Base-by-base conservation (phyloP, 2,113 vertebrate genomes). In the Cryptotis parvus region DNA sequence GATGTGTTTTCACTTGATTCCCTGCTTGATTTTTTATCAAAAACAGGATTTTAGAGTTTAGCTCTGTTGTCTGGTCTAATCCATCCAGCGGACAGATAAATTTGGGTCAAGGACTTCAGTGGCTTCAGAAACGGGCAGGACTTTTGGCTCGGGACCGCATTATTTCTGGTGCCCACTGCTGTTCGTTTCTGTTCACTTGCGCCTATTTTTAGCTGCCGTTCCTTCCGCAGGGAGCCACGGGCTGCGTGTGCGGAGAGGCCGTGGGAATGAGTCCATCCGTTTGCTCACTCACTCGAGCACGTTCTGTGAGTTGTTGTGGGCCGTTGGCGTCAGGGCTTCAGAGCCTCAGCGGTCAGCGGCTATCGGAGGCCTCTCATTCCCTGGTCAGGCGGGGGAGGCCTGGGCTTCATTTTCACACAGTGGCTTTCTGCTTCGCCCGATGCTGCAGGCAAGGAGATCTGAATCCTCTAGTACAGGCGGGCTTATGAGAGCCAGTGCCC, bases 401-500 rank as follows among this genome's bases (percentile, higher is more conserved):
- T 94, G 70, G 93, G 69, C 69, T 92, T 92, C 78, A 45, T 68
- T 77, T 58, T 66, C 33, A 73, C 94, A 72, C 52, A 9, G 18
- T 68, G 91, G 45, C 96, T 97, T 94, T 92, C 78, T 89, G 10
- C 95, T 94, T 96, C 94, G 65, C 81, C 83, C 94, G 94, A 84
- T 84, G 31, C 41, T 96, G 43, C 3, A 87, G 94, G 80, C 61
- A 61, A 94, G 93, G 94, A 84, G 87, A 68, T 77, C 63, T n/a
- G 95, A 91, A 94, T 90, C 90, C 73, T 91, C 49, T 83, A 87
- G 95, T 97, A 76, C 72, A 93, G 95, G 92, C 80, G 90, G 84
- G 65, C 90, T 96, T 97, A 96, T 97, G 96, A 96, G 79, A 95
- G 94, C 63, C 86, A 92, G 94, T 82, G 35, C 92, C 97, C 87